These are phyloP conservation scores for Neoitamus cyanurus DNA, from an alignment of 2,888 invertebrate genomes.

Conservation along the genomic window DNA sequence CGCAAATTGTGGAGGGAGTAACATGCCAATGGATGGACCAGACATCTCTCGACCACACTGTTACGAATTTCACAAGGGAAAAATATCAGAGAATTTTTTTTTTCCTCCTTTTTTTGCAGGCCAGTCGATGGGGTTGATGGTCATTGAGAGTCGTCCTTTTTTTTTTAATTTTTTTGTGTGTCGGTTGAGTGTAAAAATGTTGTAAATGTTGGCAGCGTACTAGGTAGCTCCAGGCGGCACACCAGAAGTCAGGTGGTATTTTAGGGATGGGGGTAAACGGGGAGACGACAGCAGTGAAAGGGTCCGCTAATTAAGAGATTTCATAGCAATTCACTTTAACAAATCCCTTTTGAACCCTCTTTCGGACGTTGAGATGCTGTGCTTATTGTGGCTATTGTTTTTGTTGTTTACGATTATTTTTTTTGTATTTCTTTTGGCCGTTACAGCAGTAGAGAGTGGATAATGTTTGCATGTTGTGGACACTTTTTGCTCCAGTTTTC, in stretches of 20 bases:
- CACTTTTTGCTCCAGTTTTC: no score
- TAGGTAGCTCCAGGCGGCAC: neutral
- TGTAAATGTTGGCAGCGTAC: neutral
- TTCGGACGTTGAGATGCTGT: neutral
- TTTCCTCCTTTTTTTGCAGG: no score
- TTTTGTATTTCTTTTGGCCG: no score
- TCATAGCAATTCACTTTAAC: neutral
- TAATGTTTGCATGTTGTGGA: no score
- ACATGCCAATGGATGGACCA: neutral
- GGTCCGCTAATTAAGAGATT: neutral
- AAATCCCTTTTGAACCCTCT: neutral
- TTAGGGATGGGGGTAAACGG: neutral
- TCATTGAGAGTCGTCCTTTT: neutral
- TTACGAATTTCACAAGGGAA: neutral
- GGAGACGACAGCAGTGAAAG: neutral
- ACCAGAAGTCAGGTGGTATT: neutral
- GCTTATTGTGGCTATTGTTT: neutral
- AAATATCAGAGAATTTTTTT: no score
- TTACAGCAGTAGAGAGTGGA: neutral
- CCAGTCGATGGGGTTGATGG: no score
- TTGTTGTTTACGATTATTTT: neutral
- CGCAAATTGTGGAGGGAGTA: no score
- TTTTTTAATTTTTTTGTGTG: neutral
- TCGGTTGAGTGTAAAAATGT: neutral
- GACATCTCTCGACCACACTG: neutral